Evolutionary conservation across 1,140 invertebrate genomes (phyloP), one percentile per base, ranked within the genome.

Genomic region (Eubasilissa regina): DNA sequence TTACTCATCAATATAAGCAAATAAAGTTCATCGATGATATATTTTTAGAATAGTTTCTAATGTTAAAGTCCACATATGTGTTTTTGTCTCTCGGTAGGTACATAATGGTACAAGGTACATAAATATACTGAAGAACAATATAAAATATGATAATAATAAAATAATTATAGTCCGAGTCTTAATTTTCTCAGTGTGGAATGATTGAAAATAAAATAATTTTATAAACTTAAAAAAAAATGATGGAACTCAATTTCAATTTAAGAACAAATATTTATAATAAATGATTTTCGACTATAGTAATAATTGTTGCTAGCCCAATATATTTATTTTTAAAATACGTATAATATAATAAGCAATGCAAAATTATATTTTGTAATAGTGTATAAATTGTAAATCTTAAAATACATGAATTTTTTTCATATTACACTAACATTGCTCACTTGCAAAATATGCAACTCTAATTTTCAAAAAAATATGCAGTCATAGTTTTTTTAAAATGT

Each of bases 171-270:
- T 11, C 19, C 13, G 0, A 64, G 60, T 64, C 60, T 64, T 43
- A 35, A 13, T n/a, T 64, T 64, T 64, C 60, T 64, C 60, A 64
- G 60, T n/a, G 60, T 64, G 60, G 60, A 64, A 64, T 64, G 60
- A 25, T 64, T 64, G 19, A 21, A 58, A 58, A 58, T 13, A 11
- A 58, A 58, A 58, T 58, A 58, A 6, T 13, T 8, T 58, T 13
- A 17, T 21, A 6, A 19, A 58, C 25, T 13, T 21, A 6, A 19
- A 58, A 19, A 58, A 35, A 58, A 58, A 21, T 58, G 1, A 58
- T 56, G 11, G 13, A 58, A 58, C 12, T 19, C n/a, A 55, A 55
- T 15, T 15, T 55, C 13, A 58, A 58, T 19, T 58, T 11, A 17
- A 15, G n/a, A 7, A 58, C 11, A 58, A 58, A 58, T 58, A 58